A percentile compares a stretch with the other conserved stretches of the same genome.
Evolutionary conservation across 2,888 invertebrate species (phyloP).

Genomic region (Rhopalosiphum nymphaeae): DNA sequence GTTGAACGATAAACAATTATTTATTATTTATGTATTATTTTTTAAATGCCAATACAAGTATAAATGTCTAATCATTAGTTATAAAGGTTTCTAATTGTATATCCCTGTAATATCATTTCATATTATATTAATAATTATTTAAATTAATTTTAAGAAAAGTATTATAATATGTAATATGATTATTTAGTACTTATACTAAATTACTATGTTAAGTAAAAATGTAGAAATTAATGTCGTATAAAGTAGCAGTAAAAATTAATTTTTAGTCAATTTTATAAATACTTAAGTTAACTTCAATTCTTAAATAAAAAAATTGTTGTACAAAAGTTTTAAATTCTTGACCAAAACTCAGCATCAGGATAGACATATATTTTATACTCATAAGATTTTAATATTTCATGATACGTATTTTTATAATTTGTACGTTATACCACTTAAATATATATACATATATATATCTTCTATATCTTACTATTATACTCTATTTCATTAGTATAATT

Average conservation of each 20-base stretch:
- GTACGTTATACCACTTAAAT: not conserved
- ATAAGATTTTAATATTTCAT: not conserved
- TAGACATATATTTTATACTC: not conserved
- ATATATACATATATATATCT: not conserved
- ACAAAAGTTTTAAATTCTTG: not conserved
- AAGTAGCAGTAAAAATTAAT: not conserved
- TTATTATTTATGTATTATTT: too few relatives aligned
- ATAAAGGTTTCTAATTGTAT: too few relatives aligned
- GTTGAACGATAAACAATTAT: too few relatives aligned
- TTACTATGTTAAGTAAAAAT: not conserved
- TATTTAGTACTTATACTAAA: too few relatives aligned
- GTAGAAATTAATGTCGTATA: not conserved
- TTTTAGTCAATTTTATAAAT: not conserved
- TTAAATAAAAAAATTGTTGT: not conserved
- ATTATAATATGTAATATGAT: too few relatives aligned
- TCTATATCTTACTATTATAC: not conserved
- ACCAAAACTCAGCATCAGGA: constrained; percentile 3
- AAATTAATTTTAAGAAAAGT: too few relatives aligned
- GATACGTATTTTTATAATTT: not conserved
- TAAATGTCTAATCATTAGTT: too few relatives aligned
- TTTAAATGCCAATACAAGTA: too few relatives aligned
- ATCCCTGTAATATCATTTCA: too few relatives aligned
- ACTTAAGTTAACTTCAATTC: not conserved
- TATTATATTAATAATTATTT: too few relatives aligned
- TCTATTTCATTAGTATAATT: not conserved